phyloP scores from a whole-genome alignment of 2,888 invertebrate species.

The Mythimna ferrago region DNA sequence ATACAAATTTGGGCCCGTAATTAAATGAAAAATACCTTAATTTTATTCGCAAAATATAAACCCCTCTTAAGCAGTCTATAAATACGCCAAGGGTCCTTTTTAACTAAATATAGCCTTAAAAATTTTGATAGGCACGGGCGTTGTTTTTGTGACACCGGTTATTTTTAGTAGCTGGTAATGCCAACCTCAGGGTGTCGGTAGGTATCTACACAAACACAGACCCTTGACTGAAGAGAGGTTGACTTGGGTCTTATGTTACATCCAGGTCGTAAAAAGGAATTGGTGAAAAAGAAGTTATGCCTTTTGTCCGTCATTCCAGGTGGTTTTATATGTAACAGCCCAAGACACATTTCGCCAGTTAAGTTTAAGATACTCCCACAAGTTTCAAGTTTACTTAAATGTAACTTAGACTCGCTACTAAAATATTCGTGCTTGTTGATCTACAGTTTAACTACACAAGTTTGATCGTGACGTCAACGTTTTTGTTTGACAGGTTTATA shows the following conservation, averaged over 20 bases:
- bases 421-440: not conserved
- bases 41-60: not conserved
- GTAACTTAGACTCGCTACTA: not conserved
- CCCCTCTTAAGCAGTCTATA: not conserved
- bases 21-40: constrained; percentile 1
- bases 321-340: too few species aligned
- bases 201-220: constrained; percentile 1
- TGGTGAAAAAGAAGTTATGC: not conserved
- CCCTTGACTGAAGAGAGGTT: not conserved
- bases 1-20: not conserved
- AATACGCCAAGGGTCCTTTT: not conserved
- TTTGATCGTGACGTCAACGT: constrained; percentile 23
- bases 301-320: too few species aligned
- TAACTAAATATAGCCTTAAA: constrained; percentile 5
- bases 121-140: constrained; percentile 8
- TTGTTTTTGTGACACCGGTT: constrained; percentile 21
- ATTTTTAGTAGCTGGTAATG: constrained; percentile 39
- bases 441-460: constrained; percentile 5
- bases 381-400: not conserved
- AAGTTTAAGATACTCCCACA: not conserved
- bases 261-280: not conserved
- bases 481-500: constrained; percentile 25
- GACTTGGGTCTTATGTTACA: not conserved
- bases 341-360: not conserved
- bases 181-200: constrained; percentile 13